A percentile compares a stretch with the other conserved stretches of the same genome.
phyloP scores from a whole-genome alignment of 2,797 vertebrate species.

The Sebastes taczanowskii region DNA sequence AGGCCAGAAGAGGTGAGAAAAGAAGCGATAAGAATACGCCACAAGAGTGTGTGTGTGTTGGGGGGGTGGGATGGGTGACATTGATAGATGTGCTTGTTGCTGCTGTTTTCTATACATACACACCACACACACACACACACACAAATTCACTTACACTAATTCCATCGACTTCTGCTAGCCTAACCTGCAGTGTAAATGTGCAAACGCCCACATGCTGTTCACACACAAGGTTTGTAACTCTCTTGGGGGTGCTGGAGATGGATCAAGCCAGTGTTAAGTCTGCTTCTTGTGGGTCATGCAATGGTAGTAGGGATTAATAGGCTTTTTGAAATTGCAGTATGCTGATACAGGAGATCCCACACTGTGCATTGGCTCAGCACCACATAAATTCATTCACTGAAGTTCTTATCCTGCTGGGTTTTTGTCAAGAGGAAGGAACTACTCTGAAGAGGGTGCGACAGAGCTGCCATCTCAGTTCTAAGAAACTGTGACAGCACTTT shows the following conservation, averaged over 20 bases:
- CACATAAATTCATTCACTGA: conserved; percentile 47
- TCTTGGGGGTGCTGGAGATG: conserved; percentile 46
- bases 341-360: conserved; percentile 46
- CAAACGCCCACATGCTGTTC: conserved; percentile 41
- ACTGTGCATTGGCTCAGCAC: conserved; percentile 31
- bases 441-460: conserved; percentile 7
- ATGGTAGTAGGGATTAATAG: conserved; percentile 52
- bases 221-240: conserved; percentile 19
- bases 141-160: conserved; percentile 18
- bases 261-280: conserved; percentile 36
- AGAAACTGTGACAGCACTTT: neutral
- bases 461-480: neutral
- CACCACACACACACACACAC: neutral
- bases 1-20: conserved; percentile 29
- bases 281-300: conserved; percentile 37
- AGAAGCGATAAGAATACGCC: neutral
- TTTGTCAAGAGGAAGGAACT: conserved; percentile 24
- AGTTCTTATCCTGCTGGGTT: conserved; percentile 37
- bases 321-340: conserved; percentile 40
- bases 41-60: neutral
- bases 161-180: conserved; percentile 45
- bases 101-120: conserved; percentile 12
- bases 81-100: conserved; percentile 49
- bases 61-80: neutral
- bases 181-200: conserved; percentile 44